Evolutionary conservation across 2,113 vertebrate genomes (phyloP).

Genomic region (Pluvialis apricaria): DNA sequence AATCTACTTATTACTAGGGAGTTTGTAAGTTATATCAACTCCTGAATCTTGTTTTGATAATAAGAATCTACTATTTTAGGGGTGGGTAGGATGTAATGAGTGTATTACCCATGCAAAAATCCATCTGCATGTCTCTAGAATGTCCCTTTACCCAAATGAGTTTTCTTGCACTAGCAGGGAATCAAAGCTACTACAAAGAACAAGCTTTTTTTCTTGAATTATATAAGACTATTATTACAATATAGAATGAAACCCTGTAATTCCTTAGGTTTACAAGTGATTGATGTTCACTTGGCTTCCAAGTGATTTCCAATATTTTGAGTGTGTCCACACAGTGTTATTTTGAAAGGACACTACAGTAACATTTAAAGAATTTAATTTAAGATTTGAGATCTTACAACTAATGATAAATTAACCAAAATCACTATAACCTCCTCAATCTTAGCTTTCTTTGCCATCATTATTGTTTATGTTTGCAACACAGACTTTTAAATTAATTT

Average conservation of each 20-base stretch:
- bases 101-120: background rate
- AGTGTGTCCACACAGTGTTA: rapidly evolving
- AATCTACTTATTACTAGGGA: background rate
- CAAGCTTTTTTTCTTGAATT: background rate
- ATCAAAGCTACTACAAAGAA: background rate
- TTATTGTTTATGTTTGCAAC: background rate
- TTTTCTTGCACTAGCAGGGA: background rate
- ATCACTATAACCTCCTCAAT: background rate
- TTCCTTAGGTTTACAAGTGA: background rate
- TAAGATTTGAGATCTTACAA: background rate
- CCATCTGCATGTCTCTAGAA: background rate
- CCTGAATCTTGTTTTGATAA: background rate
- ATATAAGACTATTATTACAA: background rate
- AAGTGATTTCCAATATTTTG: background rate
- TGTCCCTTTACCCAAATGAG: background rate
- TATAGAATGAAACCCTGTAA: background rate
- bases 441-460: background rate
- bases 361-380: background rate
- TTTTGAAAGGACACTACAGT: background rate
- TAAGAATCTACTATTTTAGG: background rate
- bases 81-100: background rate
- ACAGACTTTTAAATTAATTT: background rate
- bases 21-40: background rate
- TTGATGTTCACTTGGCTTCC: background rate
- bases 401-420: background rate